Percentiles rank a stretch among this genome's conserved stretches.
Evolutionary conservation across 2,888 invertebrate genomes (phyloP).

Genomic region (Catocala fraxini): DNA sequence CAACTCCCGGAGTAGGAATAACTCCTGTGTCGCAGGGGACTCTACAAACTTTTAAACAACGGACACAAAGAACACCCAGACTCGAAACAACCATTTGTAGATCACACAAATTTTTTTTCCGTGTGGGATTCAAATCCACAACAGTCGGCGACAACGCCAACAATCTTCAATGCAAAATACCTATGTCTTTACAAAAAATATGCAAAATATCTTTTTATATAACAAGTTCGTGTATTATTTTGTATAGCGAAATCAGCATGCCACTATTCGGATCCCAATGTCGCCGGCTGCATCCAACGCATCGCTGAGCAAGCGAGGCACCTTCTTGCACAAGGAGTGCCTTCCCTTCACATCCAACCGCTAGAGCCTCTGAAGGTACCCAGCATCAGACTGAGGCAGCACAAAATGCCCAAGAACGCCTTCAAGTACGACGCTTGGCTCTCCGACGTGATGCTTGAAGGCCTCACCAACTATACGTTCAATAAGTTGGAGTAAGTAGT

Average conservation of each 20-base stretch:
- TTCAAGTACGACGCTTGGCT: conserved; percentile 87
- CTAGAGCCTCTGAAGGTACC: conserved; percentile 88
- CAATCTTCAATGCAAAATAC: too few species aligned
- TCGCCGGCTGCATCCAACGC: conserved; percentile 85
- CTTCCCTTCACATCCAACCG: conserved; percentile 87
- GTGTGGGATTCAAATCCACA: too few species aligned
- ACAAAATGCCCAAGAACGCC: conserved; percentile 76
- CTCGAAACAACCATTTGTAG: too few species aligned
- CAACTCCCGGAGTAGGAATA: too few species aligned
- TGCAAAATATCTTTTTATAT: too few species aligned
- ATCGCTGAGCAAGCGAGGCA: conserved; percentile 84
- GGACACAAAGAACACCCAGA: too few species aligned
- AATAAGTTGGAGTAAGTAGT: conserved; percentile 81
- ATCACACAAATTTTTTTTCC: too few species aligned
- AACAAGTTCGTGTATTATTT: too few species aligned
- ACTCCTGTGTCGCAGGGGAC: too few species aligned
- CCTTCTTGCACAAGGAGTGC: conserved; percentile 86
- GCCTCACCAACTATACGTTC: conserved; percentile 83
- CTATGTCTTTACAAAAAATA: too few species aligned
- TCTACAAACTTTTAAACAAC: too few species aligned
- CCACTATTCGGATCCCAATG: conserved; percentile 86
- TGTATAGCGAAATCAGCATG: conserved; percentile 71
- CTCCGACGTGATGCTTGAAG: conserved; percentile 77
- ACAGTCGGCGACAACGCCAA: too few species aligned
- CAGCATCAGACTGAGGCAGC: conserved; percentile 87